Evolutionary conservation across 2,113 vertebrate genomes (phyloP).

Genomic region (Hassar affinis): DNA sequence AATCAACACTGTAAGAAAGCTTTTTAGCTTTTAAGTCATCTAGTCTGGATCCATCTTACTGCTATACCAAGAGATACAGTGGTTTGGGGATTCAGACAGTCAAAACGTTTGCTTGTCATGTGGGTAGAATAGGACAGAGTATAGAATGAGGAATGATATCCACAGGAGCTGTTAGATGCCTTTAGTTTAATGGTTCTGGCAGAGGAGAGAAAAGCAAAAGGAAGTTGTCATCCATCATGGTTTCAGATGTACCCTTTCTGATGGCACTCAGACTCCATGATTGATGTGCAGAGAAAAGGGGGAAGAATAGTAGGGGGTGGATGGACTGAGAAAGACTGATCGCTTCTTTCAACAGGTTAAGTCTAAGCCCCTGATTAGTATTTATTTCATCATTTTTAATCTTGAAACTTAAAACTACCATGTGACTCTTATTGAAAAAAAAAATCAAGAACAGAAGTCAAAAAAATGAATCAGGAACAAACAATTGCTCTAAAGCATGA

Average conservation of each 20-base stretch:
- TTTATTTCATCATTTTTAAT: background rate
- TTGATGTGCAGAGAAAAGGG: slow-evolving; percentile 61
- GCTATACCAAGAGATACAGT: background rate
- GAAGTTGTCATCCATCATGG: slow-evolving; percentile 79
- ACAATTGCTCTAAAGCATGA: background rate
- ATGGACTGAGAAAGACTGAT: background rate
- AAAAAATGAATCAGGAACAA: background rate
- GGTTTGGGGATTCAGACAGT: background rate
- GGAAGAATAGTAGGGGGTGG: slow-evolving; percentile 4
- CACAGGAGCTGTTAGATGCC: slow-evolving; percentile 63
- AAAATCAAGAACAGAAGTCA: too few relatives aligned
- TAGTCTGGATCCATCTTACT: background rate
- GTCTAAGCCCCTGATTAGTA: background rate
- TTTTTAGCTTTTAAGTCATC: background rate
- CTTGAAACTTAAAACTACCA: background rate
- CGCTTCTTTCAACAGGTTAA: slow-evolving; percentile 26
- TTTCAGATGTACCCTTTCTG: slow-evolving; percentile 74
- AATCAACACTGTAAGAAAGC: background rate
- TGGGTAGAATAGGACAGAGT: slow-evolving; percentile 1
- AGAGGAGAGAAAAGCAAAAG: slow-evolving; percentile 69
- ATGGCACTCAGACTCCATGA: slow-evolving; percentile 68
- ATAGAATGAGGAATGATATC: slow-evolving; percentile 53
- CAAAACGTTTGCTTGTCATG: background rate
- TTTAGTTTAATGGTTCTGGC: slow-evolving; percentile 75
- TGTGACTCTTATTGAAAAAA: background rate